Base-by-base conservation (phyloP, 23 tunicate species). In the Aplidium turbinatum region DNA sequence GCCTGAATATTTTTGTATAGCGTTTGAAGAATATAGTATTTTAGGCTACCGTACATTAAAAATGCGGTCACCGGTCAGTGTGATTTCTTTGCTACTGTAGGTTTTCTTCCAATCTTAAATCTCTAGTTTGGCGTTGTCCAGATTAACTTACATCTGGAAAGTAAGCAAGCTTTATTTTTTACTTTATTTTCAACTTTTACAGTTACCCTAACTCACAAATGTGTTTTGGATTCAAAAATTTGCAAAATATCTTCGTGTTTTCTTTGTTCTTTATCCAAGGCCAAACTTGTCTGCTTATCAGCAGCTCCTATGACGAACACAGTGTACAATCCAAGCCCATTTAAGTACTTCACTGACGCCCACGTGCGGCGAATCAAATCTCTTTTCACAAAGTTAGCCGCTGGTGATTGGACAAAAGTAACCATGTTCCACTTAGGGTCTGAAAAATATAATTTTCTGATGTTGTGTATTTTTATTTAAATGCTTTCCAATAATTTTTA, bases 361-460 rank as follows among this genome's bases (percentile, higher is more conserved):
- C 72, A 65, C 4, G 72, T 65, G 3, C 25, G 28, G 9, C 72
- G 48, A 65, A 65, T 65, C 4, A 18, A 11, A 18, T 35, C 11
- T 21, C 72, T 23, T 38, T 50, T 36, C 4, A 7, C 23, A 13
- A 7, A 9, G 22, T 65, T 65, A 7, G 25, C 22, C 16, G 72
- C 72, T n/a, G 48, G 3, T 3, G 72, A 65, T 38, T 65, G 36
- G 4, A 65, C 50, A 38, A 65, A 65, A 2, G 31, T 65, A 36
- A 7, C 36, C 72, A 65, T 65, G 4, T 36, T 65, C 72, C 72
- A 65, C 18, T 65, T 65, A 4, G 18, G n/a, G 3, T 35, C 72
- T 65, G 50, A 35, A 60, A 60, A 60, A 42, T 9, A 42, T 42
- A 42, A n/a, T n/a, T n/a, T n/a, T n/a, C n/a, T n/a, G n/a, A n/a